Evolutionary conservation across 2,797 vertebrate species (phyloP).

Genomic region (Pterois miles): DNA sequence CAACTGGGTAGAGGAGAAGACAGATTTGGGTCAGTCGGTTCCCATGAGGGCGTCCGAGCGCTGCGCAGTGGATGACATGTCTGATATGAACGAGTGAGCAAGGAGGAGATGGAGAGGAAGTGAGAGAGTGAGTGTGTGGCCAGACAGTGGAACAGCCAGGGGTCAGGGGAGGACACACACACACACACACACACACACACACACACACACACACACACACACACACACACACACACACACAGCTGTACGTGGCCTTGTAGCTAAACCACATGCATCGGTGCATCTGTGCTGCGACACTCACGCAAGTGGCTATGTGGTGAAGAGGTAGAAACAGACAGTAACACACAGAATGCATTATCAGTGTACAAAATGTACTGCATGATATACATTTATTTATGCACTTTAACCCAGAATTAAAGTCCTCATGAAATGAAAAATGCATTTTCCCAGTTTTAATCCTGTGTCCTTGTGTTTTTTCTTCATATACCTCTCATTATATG

Average conservation of each 20-base stretch:
- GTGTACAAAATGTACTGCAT: background rate
- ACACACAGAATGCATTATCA: background rate
- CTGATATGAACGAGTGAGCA: conserved; percentile 72
- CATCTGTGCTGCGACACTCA: conserved; percentile 28
- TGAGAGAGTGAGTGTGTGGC: conserved; percentile 49
- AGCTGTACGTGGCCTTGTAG: conserved; percentile 5
- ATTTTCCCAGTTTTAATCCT: too few species aligned
- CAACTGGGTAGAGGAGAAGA: conserved; percentile 71
- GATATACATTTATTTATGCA: background rate
- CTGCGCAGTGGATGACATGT: conserved; percentile 67
- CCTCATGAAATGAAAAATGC: too few species aligned
- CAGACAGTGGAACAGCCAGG: conserved; percentile 61
- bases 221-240: conserved; percentile 9
- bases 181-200: background rate
- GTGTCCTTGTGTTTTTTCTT: too few species aligned
- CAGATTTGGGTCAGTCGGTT: conserved; percentile 80
- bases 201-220: conserved; percentile 21
- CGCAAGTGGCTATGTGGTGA: conserved; percentile 1
- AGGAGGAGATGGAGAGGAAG: conserved; percentile 37
- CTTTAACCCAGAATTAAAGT: background rate
- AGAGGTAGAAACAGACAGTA: background rate
- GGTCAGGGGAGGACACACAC: conserved; percentile 62
- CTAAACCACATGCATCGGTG: conserved; percentile 41
- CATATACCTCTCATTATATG: too few species aligned
- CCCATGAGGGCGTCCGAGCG: conserved; percentile 71